These are phyloP conservation scores for Limnephilus lunatus DNA, from an alignment of 2,888 invertebrate species.

Conservation along the genomic window DNA sequence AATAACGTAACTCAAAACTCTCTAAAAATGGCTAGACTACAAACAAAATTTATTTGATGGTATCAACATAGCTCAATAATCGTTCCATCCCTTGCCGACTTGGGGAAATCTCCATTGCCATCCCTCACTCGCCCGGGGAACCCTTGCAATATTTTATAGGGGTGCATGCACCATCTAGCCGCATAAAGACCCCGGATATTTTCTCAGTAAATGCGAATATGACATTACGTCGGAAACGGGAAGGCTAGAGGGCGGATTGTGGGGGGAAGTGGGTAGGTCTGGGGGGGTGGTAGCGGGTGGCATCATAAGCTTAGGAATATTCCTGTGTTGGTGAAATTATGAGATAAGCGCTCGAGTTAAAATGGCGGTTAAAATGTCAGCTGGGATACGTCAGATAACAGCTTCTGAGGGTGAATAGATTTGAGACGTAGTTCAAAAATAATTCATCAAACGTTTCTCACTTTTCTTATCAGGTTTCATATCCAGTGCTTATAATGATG, in stretches of 20 bases:
- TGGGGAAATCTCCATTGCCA: neutral
- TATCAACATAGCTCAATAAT: conserved; percentile 42
- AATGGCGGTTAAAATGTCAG: conserved; percentile 50
- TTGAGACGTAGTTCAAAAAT: neutral
- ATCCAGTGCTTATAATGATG: no score
- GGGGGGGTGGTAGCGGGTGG: conserved; percentile 5
- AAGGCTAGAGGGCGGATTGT: neutral
- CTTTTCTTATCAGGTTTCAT: neutral
- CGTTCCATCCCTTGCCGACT: conserved; percentile 15
- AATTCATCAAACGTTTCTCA: neutral
- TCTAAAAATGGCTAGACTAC: conserved; percentile 21
- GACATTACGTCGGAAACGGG: conserved; percentile 61
- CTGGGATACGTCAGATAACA: conserved; percentile 44
- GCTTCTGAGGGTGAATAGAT: neutral
- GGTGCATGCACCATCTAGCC: conserved; percentile 48
- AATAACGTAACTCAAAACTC: conserved; percentile 39
- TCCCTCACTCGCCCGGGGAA: conserved; percentile 35
- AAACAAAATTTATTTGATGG: conserved; percentile 30
- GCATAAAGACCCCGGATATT: conserved; percentile 62
- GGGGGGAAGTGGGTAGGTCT: neutral
- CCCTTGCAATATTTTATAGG: conserved; percentile 55
- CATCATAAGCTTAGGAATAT: conserved; percentile 49
- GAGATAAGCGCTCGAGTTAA: conserved; percentile 53
- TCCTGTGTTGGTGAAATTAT: conserved; percentile 55
- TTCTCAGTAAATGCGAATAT: conserved; percentile 63